Percentiles rank a stretch among this genome's conserved stretches.
Evolutionary conservation across 2,888 invertebrate species (phyloP).

Genomic region (Notodonta ziczac): DNA sequence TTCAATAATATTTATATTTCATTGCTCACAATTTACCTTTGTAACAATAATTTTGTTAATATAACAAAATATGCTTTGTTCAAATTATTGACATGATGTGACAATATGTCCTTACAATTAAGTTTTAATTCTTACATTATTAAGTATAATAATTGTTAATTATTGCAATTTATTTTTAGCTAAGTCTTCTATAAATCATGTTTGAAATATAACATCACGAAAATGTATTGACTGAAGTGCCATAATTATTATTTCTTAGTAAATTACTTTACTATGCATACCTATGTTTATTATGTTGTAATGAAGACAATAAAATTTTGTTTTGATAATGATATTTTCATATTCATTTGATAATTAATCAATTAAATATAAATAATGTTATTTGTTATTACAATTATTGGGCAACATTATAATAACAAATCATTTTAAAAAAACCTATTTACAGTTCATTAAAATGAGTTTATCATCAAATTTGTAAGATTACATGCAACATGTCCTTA

Average conservation of each 20-base stretch:
- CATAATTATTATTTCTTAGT: neutral
- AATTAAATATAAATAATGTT: neutral
- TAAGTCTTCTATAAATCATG: neutral
- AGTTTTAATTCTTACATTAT: neutral
- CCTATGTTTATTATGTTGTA: neutral
- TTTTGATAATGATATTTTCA: neutral
- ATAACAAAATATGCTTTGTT: neutral
- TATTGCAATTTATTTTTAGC: neutral
- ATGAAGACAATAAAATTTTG: neutral
- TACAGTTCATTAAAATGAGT: neutral
- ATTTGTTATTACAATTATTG: neutral
- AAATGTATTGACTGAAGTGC: neutral
- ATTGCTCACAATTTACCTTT: neutral
- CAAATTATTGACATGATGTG: neutral
- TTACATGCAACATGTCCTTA: neutral
- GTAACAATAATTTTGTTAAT: neutral
- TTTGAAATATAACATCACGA: neutral
- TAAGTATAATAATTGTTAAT: neutral
- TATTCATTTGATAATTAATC: neutral
- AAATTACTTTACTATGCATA: neutral
- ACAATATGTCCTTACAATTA: neutral
- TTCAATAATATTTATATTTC: neutral
- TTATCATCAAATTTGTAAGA: neutral
- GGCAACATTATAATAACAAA: neutral
- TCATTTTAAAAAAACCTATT: neutral